Conservation (phyloP, 2,797 vertebrate genomes). For the Pipistrellus pygmaeus region DNA sequence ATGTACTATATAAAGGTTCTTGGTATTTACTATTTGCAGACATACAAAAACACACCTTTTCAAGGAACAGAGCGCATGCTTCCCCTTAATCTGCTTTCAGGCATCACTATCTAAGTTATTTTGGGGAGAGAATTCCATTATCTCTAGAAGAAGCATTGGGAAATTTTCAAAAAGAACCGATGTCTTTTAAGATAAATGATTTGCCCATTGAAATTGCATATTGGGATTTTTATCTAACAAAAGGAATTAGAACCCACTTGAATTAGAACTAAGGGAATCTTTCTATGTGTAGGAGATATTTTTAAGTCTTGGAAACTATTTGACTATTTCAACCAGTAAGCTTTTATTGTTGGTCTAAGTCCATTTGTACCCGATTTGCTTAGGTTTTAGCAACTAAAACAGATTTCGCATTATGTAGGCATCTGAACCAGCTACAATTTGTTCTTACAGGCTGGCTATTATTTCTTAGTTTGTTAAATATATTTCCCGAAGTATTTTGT, state of each 20-base stretch:
- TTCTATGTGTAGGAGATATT: conserved; percentile 25
- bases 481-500: conserved; percentile 40
- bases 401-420: neutral
- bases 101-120: conserved; percentile 39
- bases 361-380: conserved; percentile 8
- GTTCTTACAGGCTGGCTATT: conserved; percentile 31
- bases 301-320: neutral
- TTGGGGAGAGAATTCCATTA: conserved; percentile 54
- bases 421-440: neutral
- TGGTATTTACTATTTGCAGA: conserved; percentile 74
- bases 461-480: conserved; percentile 62
- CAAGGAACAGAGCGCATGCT: neutral
- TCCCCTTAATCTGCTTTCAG: conserved; percentile 45
- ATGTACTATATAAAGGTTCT: conserved; percentile 38
- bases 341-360: neutral
- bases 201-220: conserved; percentile 31
- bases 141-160: conserved; percentile 35
- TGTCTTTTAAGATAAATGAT: conserved; percentile 70
- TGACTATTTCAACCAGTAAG: conserved; percentile 20
- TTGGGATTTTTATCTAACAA: conserved; percentile 61
- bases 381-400: conserved; percentile 17
- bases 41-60: conserved; percentile 61
- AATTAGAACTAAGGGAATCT: conserved; percentile 34
- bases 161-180: conserved; percentile 45
- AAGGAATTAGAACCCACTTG: conserved; percentile 44